These are phyloP conservation scores for Zele albiditarsus DNA, from an alignment of 2,888 invertebrate species.

Conservation along the genomic window DNA sequence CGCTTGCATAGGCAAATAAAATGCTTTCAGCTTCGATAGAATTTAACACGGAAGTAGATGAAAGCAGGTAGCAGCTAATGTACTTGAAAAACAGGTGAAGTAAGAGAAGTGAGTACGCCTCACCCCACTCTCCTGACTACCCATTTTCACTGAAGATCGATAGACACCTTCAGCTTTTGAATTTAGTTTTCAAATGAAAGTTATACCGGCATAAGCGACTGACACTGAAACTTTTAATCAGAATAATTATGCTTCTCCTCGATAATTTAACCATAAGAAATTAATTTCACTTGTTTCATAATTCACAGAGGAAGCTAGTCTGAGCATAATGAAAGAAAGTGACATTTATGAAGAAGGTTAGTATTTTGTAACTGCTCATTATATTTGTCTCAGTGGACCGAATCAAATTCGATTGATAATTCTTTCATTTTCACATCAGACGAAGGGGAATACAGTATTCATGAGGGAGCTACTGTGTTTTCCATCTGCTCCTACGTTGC, in stretches of 20 bases:
- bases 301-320: conserved; percentile 80
- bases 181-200: conserved; percentile 56
- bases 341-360: conserved; percentile 77
- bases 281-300: background rate
- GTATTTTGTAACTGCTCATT: conserved; percentile 36
- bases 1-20: conserved; percentile 41
- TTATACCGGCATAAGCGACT: conserved; percentile 66
- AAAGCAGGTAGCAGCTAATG: conserved; percentile 12
- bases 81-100: conserved; percentile 17
- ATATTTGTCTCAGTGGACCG: conserved; percentile 21
- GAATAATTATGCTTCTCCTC: background rate
- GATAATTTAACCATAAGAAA: background rate
- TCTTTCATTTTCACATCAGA: conserved; percentile 52
- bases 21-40: conserved; percentile 55
- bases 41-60: conserved; percentile 2
- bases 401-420: conserved; percentile 17
- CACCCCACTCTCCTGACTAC: conserved; percentile 38
- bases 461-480: conserved; percentile 85
- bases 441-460: conserved; percentile 74
- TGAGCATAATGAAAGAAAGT: conserved; percentile 82
- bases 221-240: conserved; percentile 36
- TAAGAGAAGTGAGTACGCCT: conserved; percentile 56
- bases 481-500: conserved; percentile 90
- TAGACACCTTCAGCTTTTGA: conserved; percentile 5
- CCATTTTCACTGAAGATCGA: conserved; percentile 7